phyloP scores from a whole-genome alignment of 2,888 invertebrate species.

The Torymus tubicola region DNA sequence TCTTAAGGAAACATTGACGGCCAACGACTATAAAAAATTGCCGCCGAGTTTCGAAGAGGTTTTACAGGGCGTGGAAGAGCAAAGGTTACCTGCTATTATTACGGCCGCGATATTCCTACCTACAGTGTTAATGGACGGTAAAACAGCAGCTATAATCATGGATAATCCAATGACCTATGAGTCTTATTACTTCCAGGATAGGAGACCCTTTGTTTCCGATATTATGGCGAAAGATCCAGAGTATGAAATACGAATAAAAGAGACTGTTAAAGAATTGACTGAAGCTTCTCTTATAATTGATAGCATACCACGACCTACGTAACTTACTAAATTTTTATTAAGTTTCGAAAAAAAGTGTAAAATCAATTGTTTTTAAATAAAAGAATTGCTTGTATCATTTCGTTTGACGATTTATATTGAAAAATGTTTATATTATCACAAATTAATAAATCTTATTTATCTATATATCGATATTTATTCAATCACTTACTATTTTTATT shows the following conservation, averaged over 20 bases:
- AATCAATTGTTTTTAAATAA: not conserved
- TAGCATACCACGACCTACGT: conserved; percentile 13
- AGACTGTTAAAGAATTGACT: conserved; percentile 64
- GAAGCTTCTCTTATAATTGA: conserved; percentile 43
- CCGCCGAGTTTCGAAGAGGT: conserved; percentile 74
- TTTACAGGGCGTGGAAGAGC: conserved; percentile 67
- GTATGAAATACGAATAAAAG: conserved; percentile 65
- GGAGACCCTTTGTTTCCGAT: conserved; percentile 62
- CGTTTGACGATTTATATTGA: too few relatives aligned
- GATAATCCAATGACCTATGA: conserved; percentile 62
- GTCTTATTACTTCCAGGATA: conserved; percentile 62
- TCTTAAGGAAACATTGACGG: conserved; percentile 58
- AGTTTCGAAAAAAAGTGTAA: not conserved
- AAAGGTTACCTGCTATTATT: conserved; percentile 66
- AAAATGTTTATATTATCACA: too few relatives aligned
- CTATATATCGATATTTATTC: too few relatives aligned
- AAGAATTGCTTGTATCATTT: not conserved
- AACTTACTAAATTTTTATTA: conserved; percentile 7
- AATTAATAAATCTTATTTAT: too few relatives aligned
- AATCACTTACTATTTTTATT: too few relatives aligned
- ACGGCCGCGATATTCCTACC: conserved; percentile 68
- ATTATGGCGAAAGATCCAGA: conserved; percentile 64
- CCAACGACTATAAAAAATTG: conserved; percentile 76
- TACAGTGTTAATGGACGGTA: conserved; percentile 67
- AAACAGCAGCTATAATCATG: conserved; percentile 60